Evolutionary conservation across 2,888 invertebrate species (phyloP), one percentile per base, ranked within the genome.

Genomic region (Drosophila formosana): DNA sequence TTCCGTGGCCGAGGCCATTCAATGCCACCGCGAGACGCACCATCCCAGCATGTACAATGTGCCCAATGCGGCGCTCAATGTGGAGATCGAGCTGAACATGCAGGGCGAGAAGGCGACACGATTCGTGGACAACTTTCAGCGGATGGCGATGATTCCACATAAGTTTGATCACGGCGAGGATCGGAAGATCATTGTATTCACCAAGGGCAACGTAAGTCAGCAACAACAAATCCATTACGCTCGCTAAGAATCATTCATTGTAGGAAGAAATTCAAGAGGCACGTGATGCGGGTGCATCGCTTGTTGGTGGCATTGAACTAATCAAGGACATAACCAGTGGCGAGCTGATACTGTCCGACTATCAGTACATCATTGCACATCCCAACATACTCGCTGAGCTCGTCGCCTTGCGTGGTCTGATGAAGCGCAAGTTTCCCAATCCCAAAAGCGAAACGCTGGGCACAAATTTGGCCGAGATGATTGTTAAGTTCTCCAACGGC

Each of bases 71-170:
- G 92, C 94, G 11, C 91, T 98, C 0, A 94, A 94, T 75, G 95
- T 96, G 3, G 92, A 94, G 39, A 93, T 98, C 64, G 97, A 98
- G 90, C 91, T 98, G 3, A 96, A 98, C 90, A 96, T 98, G 96
- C 94, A 94, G 75, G 92, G 75, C 0, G 93, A 93, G 58, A 93
- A 93, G 65, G 66, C 80, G 0, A 96, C 94, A 46, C 95, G 95
- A 70, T 95, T 94, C 80, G 78, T 97, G 23, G 96, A 96, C 1
- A 94, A 94, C 75, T 96, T 97, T 85, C 93, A 93, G 11, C 94
- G 95, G 45, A 94, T 96, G 55, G 94, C 95, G 0, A 91, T 94
- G 46, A 93, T 96, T 26, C 96, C 96, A 0, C 93, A 97, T 88
- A 91, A 93, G 47, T 97, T 96, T 90, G 94, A 95, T 1, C 95